phyloP scores from a whole-genome alignment of 30 jellyfish, hydroid and myxozoan genomes.

The Cassiopea xamachana region DNA sequence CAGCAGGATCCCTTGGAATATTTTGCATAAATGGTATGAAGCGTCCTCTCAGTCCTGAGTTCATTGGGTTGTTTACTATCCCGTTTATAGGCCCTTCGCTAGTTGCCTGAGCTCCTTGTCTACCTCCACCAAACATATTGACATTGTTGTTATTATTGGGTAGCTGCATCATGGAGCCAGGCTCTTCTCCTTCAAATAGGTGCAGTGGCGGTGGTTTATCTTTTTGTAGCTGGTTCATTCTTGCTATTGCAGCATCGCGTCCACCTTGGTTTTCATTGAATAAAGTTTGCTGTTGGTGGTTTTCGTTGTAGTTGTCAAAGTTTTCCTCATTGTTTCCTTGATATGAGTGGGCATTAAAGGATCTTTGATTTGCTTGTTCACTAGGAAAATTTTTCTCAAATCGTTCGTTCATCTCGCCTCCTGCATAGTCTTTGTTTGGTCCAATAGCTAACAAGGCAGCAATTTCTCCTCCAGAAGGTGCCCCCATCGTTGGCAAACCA shows the following conservation, averaged over 20 bases:
- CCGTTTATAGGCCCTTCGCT: neutral
- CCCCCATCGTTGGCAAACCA: neutral
- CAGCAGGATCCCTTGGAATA: conserved; percentile 11
- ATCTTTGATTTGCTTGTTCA: conserved; percentile 20
- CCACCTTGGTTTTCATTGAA: conserved; percentile 17
- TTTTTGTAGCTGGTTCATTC: conserved; percentile 30
- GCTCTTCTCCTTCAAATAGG: conserved; percentile 39
- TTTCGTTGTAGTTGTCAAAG: conserved; percentile 31
- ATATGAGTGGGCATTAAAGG: conserved; percentile 20
- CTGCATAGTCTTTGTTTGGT: conserved; percentile 42
- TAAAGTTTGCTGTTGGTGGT: conserved; percentile 31
- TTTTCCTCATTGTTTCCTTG: conserved; percentile 37
- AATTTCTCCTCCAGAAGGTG: conserved; percentile 64
- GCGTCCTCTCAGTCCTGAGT: neutral
- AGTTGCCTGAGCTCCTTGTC: neutral
- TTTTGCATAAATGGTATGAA: conserved; percentile 4
- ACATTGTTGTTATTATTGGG: neutral
- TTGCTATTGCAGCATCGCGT: conserved; percentile 9
- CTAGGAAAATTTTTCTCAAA: conserved; percentile 27
- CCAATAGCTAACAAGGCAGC: conserved; percentile 67
- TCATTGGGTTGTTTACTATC: conserved; percentile 1
- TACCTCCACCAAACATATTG: conserved; percentile 33
- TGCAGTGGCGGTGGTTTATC: conserved; percentile 74
- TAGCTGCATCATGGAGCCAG: neutral
- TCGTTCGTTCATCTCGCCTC: conserved; percentile 3